Evolutionary conservation across 2,888 invertebrate species (phyloP).

Genomic region (Andrena fulva): DNA sequence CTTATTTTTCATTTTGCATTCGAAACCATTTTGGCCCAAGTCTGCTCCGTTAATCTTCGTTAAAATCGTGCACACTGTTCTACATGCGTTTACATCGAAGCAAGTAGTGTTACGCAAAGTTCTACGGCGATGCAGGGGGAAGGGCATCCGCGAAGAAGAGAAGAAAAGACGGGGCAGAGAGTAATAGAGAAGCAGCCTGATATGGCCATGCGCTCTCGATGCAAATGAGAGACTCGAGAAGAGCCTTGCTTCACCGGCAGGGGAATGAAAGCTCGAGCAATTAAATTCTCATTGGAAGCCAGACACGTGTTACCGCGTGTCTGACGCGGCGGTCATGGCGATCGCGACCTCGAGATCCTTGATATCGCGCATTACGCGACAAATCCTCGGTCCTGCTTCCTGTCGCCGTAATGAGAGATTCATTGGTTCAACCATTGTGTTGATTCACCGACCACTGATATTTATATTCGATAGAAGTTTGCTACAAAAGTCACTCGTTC

Average conservation of each 20-base stretch:
- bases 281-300: slow-evolving; percentile 80
- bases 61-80: not conserved
- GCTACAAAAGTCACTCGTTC: not conserved
- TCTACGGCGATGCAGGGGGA: not conserved
- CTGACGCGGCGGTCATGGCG: slow-evolving; percentile 79
- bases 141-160: slow-evolving; percentile 17
- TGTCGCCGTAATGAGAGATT: slow-evolving; percentile 62
- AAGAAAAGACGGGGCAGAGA: slow-evolving; percentile 36
- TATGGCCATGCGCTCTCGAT: slow-evolving; percentile 78
- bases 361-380: slow-evolving; percentile 82
- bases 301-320: slow-evolving; percentile 81
- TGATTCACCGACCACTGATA: slow-evolving; percentile 28
- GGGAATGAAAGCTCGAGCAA: slow-evolving; percentile 75
- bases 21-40: too few relatives aligned
- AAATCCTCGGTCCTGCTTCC: slow-evolving; percentile 75
- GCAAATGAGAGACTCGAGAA: slow-evolving; percentile 74
- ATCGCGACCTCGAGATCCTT: slow-evolving; percentile 79
- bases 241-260: slow-evolving; percentile 47
- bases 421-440: slow-evolving; percentile 50
- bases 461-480: not conserved
- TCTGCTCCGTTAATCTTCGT: not conserved
- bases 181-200: slow-evolving; percentile 76
- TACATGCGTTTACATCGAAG: not conserved
- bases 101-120: slow-evolving; percentile 17
- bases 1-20: too few relatives aligned